phyloP scores from a whole-genome alignment of 1,140 invertebrate species.

The Drosophila pallidifrons region DNA sequence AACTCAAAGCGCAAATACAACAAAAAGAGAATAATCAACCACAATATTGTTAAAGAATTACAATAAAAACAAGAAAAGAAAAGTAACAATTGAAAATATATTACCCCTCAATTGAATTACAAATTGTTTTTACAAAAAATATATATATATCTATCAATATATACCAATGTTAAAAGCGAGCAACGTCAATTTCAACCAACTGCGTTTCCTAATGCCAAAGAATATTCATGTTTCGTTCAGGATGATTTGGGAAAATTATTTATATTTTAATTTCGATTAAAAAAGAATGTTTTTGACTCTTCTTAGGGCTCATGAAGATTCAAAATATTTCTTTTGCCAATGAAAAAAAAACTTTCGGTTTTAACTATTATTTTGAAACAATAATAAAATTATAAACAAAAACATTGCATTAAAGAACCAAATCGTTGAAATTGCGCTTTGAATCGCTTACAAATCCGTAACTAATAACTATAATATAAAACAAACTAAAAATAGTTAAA shows the following conservation, averaged over 20 bases:
- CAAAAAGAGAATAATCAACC: slow-evolving; percentile 22
- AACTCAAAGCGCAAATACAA: slow-evolving; percentile 63
- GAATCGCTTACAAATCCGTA: slow-evolving; percentile 36
- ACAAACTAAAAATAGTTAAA: slow-evolving; percentile 30
- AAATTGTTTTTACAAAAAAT: not conserved
- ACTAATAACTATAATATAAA: slow-evolving; percentile 11
- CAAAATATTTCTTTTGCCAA: slow-evolving; percentile 83
- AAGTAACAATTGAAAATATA: slow-evolving; percentile 18
- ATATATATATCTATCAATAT: slow-evolving; percentile 21
- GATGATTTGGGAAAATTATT: slow-evolving; percentile 31
- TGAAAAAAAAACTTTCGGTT: slow-evolving; percentile 38
- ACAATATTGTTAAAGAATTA: slow-evolving; percentile 43
- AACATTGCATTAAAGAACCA: slow-evolving; percentile 25
- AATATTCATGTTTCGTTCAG: slow-evolving; percentile 47
- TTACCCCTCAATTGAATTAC: too few species aligned
- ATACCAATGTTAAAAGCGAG: slow-evolving; percentile 40
- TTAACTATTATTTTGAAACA: slow-evolving; percentile 18
- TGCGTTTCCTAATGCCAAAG: slow-evolving; percentile 27
- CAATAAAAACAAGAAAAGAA: slow-evolving; percentile 45
- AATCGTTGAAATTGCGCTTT: slow-evolving; percentile 51
- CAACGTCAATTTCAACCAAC: slow-evolving; percentile 51
- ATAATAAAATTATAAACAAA: slow-evolving; percentile 23
- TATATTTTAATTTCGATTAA: slow-evolving; percentile 26
- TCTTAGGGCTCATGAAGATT: slow-evolving; percentile 84
- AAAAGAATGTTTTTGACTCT: slow-evolving; percentile 84